Percentiles rank a stretch among this genome's conserved stretches.
These are phyloP conservation scores for Gracilinanus agilis DNA, from an alignment of 2,113 vertebrate genomes.

Conservation along the genomic window DNA sequence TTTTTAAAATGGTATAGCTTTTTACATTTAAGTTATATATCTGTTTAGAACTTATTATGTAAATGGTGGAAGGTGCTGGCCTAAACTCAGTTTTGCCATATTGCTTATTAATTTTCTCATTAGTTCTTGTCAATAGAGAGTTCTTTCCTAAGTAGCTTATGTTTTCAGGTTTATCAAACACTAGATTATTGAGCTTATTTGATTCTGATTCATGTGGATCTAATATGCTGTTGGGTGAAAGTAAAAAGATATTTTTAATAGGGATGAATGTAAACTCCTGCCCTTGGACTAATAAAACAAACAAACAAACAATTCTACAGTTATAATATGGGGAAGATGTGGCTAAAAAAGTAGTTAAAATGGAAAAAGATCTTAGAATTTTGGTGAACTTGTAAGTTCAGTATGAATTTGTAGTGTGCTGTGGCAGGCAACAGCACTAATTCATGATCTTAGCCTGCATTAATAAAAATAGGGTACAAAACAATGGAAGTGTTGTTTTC, in stretches of 20 bases:
- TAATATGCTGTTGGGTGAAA: neutral
- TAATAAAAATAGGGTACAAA: neutral
- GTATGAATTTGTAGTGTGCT: neutral
- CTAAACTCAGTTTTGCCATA: neutral
- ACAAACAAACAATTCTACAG: neutral
- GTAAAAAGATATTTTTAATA: neutral
- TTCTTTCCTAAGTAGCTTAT: neutral
- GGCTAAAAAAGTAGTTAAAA: neutral
- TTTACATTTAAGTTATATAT: neutral
- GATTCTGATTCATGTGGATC: neutral
- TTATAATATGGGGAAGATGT: neutral
- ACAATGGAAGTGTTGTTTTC: neutral
- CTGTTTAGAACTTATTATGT: neutral
- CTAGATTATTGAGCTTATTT: neutral
- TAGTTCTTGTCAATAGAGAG: neutral
- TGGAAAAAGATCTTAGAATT: neutral
- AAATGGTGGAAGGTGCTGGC: neutral
- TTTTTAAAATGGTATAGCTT: neutral
- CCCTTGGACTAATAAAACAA: neutral
- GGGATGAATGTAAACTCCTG: neutral
- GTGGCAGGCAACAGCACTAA: neutral
- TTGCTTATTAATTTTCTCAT: neutral
- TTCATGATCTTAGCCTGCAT: neutral
- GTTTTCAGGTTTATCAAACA: neutral
- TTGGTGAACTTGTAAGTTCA: neutral